A percentile compares a stretch with the other conserved stretches of the same genome.
Conservation (phyloP, 2,888 invertebrate species). For the Crematogaster levior region DNA sequence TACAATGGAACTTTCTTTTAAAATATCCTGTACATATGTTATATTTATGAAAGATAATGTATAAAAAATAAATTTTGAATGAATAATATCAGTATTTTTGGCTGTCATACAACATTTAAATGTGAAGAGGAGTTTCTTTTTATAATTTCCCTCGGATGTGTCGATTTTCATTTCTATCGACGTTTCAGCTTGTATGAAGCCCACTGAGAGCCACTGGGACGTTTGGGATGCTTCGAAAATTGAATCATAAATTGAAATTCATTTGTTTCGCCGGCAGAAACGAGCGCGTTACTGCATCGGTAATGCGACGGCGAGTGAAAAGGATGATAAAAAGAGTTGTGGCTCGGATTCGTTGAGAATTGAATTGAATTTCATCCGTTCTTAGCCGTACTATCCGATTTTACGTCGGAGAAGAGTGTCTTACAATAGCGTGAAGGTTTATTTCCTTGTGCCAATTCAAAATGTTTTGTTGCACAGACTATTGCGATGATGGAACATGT, state of each 20-base stretch:
- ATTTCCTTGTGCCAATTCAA: conserved; percentile 19
- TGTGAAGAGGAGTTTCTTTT: neutral
- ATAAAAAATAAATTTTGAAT: neutral
- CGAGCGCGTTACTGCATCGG: conserved; percentile 63
- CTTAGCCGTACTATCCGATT: neutral
- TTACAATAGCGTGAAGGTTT: conserved; percentile 5
- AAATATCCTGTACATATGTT: neutral
- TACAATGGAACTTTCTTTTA: neutral
- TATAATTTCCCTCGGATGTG: neutral
- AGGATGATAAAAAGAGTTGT: conserved; percentile 59
- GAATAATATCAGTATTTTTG: neutral
- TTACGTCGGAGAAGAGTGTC: neutral
- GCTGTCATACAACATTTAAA: neutral
- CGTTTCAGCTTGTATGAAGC: neutral
- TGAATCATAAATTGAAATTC: conserved; percentile 75
- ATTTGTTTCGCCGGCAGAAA: conserved; percentile 68
- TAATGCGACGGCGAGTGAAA: conserved; percentile 56
- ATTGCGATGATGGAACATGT: neutral
- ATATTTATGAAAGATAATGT: neutral
- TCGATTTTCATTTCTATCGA: neutral
- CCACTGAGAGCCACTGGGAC: conserved; percentile 26
- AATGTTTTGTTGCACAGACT: neutral
- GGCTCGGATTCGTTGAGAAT: conserved; percentile 73
- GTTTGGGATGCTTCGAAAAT: conserved; percentile 68
- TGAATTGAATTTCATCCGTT: conserved; percentile 63